phyloP scores from a whole-genome alignment of 2,797 vertebrate genomes.

The Rallus crepitans region DNA sequence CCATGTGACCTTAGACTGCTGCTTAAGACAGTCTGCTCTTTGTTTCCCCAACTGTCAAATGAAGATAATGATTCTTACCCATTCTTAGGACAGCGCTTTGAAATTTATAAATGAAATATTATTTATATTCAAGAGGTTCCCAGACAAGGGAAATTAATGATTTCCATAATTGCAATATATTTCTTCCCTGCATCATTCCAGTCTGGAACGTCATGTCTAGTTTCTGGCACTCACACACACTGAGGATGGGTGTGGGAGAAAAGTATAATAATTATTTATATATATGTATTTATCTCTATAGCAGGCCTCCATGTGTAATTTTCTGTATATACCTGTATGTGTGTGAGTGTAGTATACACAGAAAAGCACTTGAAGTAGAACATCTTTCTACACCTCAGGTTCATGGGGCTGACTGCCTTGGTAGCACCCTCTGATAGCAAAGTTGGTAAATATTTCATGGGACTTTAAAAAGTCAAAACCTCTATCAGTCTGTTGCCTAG shows the following conservation, averaged over 20 bases:
- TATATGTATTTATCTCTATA: not conserved
- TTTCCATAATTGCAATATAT: conserved; percentile 62
- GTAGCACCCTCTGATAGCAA: not conserved
- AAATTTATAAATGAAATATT: conserved; percentile 67
- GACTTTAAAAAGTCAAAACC: not conserved
- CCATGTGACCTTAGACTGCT: conserved; percentile 50
- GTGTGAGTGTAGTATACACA: not conserved
- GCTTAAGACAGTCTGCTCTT: conserved; percentile 56
- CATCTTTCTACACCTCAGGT: not conserved
- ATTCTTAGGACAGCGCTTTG: conserved; percentile 50
- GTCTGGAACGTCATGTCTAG: not conserved
- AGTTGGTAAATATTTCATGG: not conserved
- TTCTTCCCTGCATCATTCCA: conserved; percentile 33
- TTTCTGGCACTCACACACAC: not conserved
- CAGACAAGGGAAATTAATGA: conserved; percentile 49
- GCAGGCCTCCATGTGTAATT: not conserved
- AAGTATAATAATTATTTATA: not conserved
- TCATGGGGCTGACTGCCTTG: not conserved
- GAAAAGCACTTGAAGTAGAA: not conserved
- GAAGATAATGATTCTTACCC: conserved; percentile 66
- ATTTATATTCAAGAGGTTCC: conserved; percentile 58
- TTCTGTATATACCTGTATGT: not conserved
- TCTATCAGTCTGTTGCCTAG: not conserved
- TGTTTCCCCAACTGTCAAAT: conserved; percentile 66
- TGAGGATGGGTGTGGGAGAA: not conserved